Evolutionary conservation across 2,113 vertebrate genomes (phyloP).

Genomic region (Corydoras maculifer): DNA sequence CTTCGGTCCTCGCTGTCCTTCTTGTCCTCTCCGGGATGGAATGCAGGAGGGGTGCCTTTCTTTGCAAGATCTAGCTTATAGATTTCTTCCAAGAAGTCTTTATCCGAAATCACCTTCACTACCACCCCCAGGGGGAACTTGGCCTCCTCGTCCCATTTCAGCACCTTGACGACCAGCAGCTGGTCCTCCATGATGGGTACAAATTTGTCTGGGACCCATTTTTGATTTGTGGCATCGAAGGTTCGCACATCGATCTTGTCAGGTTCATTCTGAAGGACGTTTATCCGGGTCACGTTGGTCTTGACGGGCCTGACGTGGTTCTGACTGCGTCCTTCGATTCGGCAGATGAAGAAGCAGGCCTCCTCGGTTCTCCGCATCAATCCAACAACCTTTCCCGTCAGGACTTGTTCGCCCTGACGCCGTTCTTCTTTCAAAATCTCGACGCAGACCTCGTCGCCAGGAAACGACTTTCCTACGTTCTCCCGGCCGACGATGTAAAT

Average conservation of each 20-base stretch:
- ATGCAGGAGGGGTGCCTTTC: constrained; percentile 12
- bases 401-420: neutral
- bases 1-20: neutral
- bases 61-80: neutral
- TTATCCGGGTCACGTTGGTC: constrained; percentile 24
- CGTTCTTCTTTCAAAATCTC: constrained; percentile 8
- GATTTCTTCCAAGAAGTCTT: neutral
- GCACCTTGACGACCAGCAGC: constrained; percentile 23
- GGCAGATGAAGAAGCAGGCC: neutral
- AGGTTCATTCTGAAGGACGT: neutral
- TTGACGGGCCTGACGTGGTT: constrained; percentile 3
- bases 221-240: neutral
- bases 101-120: constrained; percentile 7
- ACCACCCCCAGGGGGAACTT: constrained; percentile 26
- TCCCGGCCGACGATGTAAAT: constrained; percentile 30
- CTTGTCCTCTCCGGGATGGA: neutral
- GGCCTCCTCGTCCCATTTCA: constrained; percentile 32
- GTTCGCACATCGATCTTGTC: constrained; percentile 11
- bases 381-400: constrained; percentile 25
- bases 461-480: constrained; percentile 28
- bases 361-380: constrained; percentile 17
- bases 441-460: constrained; percentile 37
- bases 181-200: neutral
- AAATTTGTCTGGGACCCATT: neutral
- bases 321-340: neutral